phyloP scores from a whole-genome alignment of 2,113 vertebrate genomes.

The Coreoperca whiteheadi region DNA sequence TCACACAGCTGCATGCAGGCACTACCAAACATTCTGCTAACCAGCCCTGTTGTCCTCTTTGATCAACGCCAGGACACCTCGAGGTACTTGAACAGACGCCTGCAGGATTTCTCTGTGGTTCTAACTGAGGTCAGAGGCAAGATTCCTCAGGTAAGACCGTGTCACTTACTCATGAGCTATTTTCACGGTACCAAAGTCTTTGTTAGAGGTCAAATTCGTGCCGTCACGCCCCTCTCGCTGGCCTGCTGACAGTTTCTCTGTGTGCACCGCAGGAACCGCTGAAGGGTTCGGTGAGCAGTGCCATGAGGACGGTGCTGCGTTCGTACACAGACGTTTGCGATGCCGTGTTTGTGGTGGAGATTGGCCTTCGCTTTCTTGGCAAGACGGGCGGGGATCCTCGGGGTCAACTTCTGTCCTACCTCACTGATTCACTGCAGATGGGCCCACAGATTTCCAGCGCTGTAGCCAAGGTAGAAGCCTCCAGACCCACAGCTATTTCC shows the following conservation, averaged over 20 bases:
- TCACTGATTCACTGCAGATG: conserved; percentile 78
- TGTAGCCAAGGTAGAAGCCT: conserved; percentile 77
- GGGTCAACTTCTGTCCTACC: conserved; percentile 68
- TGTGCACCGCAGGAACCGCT: conserved; percentile 67
- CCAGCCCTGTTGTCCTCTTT: neutral
- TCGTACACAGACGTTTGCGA: conserved; percentile 82
- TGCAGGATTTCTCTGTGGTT: conserved; percentile 80
- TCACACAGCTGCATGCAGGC: neutral
- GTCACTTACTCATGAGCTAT: neutral
- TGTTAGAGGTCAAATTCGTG: conserved; percentile 52
- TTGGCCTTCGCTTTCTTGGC: conserved; percentile 80
- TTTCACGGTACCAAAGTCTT: neutral
- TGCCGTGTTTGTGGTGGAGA: conserved; percentile 73
- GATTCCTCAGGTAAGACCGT: conserved; percentile 77
- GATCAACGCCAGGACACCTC: conserved; percentile 71
- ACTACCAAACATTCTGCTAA: neutral
- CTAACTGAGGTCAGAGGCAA: conserved; percentile 77
- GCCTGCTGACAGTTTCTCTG: conserved; percentile 15
- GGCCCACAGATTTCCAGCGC: conserved; percentile 71
- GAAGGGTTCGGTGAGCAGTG: conserved; percentile 70
- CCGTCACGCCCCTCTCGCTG: neutral
- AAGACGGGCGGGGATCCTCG: conserved; percentile 72
- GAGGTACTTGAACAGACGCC: conserved; percentile 76
- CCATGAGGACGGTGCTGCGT: conserved; percentile 71
- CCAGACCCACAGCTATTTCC: neutral